Conservation (phyloP, 2,797 vertebrate species). For the Spea hammondii region DNA sequence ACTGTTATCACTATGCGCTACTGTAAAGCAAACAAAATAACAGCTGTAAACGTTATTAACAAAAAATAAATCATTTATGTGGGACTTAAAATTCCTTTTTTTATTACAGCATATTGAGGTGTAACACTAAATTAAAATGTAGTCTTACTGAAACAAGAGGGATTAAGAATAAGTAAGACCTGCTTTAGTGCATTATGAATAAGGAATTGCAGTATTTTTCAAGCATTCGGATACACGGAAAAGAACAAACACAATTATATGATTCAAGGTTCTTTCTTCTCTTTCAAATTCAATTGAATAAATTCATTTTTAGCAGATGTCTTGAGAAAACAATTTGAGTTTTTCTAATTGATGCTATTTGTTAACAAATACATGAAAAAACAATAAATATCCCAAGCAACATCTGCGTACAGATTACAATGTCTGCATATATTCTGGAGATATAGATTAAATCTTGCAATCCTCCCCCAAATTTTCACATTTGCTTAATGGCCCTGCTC, state of each 20-base stretch:
- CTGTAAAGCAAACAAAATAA: conserved; percentile 24
- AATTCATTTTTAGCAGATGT: conserved; percentile 57
- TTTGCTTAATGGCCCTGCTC: conserved; percentile 52
- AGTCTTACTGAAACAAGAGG: conserved; percentile 31
- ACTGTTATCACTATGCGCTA: conserved; percentile 10
- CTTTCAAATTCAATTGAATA: conserved; percentile 52
- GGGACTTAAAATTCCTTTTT: conserved; percentile 41
- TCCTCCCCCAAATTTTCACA: conserved; percentile 49
- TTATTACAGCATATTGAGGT: conserved; percentile 17
- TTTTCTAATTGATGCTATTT: conserved; percentile 63
- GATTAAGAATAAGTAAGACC: conserved; percentile 24
- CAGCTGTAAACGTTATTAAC: conserved; percentile 37
- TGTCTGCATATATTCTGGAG: conserved; percentile 44
- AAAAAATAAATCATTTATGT: conserved; percentile 28
- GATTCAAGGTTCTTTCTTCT: conserved; percentile 47
- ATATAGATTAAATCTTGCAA: conserved; percentile 49
- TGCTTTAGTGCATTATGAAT: conserved; percentile 30
- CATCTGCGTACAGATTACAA: conserved; percentile 58
- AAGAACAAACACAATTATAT: conserved; percentile 8
- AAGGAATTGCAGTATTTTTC: conserved; percentile 25
- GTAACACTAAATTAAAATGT: conserved; percentile 34
- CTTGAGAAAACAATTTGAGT: conserved; percentile 57
- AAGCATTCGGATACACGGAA: conserved; percentile 17
- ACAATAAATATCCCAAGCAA: conserved; percentile 59
- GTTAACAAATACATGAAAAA: conserved; percentile 57